These are phyloP conservation scores for Daktulosphaira vitifoliae DNA, from an alignment of 1,140 invertebrate genomes.

Conservation along the genomic window DNA sequence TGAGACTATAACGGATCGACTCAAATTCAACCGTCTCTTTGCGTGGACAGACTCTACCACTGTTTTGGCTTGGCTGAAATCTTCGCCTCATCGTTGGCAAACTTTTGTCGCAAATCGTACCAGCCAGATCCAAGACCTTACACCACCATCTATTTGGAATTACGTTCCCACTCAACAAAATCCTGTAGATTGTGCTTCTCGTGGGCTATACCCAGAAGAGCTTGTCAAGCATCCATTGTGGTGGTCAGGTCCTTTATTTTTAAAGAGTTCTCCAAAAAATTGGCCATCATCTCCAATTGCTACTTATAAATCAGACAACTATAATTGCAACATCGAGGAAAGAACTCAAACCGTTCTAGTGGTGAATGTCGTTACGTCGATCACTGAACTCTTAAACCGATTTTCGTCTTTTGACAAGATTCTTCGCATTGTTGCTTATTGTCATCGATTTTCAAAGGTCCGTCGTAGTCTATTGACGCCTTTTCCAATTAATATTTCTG, in stretches of 20 bases:
- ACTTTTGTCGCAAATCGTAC: slow-evolving; percentile 44
- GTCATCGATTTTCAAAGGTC: background rate
- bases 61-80: slow-evolving; percentile 42
- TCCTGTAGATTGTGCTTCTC: slow-evolving; percentile 44
- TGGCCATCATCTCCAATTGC: background rate
- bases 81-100: slow-evolving; percentile 39
- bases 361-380: background rate
- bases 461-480: background rate
- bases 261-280: background rate
- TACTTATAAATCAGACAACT: background rate
- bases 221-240: slow-evolving; percentile 35
- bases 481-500: background rate
- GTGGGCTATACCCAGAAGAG: slow-evolving; percentile 39
- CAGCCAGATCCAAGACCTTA: slow-evolving; percentile 40
- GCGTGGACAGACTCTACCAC: slow-evolving; percentile 42
- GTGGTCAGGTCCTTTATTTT: slow-evolving; percentile 35
- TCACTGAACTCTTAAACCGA: background rate
- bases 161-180: slow-evolving; percentile 44
- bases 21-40: too few relatives aligned
- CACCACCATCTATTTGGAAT: slow-evolving; percentile 40
- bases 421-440: background rate
- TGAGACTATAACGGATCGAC: too few relatives aligned
- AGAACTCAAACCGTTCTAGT: background rate
- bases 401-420: background rate
- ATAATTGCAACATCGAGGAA: background rate